These are phyloP conservation scores for Tachina lurida DNA, from an alignment of 2,888 invertebrate genomes.

Conservation along the genomic window DNA sequence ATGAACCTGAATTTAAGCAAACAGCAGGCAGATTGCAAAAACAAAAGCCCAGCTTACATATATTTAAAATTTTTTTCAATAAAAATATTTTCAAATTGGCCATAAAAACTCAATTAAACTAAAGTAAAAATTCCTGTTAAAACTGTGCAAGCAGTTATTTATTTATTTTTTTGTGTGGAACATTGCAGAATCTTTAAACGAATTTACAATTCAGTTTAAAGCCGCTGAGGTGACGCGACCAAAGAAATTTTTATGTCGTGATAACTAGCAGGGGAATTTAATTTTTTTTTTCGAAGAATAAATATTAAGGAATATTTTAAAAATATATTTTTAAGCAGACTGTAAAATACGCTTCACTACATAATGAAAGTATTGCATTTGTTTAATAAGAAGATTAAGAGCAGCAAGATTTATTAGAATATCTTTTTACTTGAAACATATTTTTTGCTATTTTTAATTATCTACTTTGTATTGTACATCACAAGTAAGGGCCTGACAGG, in stretches of 20 bases:
- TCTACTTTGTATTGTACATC: too few relatives aligned
- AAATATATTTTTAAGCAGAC: background rate
- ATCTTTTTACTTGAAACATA: too few relatives aligned
- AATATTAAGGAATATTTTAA: background rate
- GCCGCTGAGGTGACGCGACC: background rate
- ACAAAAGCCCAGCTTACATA: background rate
- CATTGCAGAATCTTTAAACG: slow-evolving; percentile 33
- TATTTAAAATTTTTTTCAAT: slow-evolving; percentile 5
- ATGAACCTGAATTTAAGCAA: background rate
- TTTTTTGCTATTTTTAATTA: too few relatives aligned
- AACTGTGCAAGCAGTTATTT: slow-evolving; percentile 1
- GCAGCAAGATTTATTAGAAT: too few relatives aligned
- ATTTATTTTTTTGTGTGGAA: slow-evolving; percentile 18
- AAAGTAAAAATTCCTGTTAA: slow-evolving; percentile 37
- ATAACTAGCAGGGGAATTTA: slow-evolving; percentile 23
- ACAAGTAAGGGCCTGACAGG: too few relatives aligned
- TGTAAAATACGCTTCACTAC: background rate
- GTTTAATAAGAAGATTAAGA: too few relatives aligned
- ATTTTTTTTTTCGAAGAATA: background rate
- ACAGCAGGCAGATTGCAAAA: too few relatives aligned
- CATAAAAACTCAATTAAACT: slow-evolving; percentile 58
- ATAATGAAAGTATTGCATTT: too few relatives aligned
- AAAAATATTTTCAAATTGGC: slow-evolving; percentile 48
- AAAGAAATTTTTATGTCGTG: slow-evolving; percentile 18
- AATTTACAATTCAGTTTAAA: background rate